Evolutionary conservation across 53 echinoderm and acorn worm species (phyloP).

Genomic region (Holothuria leucospilota): DNA sequence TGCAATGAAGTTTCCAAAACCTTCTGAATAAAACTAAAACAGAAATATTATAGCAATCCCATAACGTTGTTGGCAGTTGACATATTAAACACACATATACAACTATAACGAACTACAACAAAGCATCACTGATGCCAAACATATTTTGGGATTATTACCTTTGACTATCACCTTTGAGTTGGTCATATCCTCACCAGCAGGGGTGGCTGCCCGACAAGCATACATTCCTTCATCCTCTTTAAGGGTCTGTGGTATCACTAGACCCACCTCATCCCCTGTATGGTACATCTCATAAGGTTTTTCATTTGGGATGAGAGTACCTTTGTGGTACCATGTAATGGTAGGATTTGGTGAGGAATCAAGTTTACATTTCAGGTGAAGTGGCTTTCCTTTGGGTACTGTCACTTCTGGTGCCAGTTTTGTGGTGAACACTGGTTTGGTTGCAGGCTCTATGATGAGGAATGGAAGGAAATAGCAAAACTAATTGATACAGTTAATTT

Average conservation of each 20-base stretch:
- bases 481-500: not conserved
- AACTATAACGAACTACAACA: too few relatives aligned
- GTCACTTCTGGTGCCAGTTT: constrained; percentile 65
- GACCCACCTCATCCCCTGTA: constrained; percentile 13
- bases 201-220: constrained; percentile 36
- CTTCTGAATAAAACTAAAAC: too few relatives aligned
- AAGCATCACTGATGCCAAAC: too few relatives aligned
- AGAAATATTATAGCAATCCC: too few relatives aligned
- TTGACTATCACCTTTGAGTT: not conserved
- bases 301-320: constrained; percentile 30
- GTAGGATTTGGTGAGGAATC: constrained; percentile 52
- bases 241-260: constrained; percentile 48
- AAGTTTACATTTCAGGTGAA: constrained; percentile 64
- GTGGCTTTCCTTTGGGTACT: constrained; percentile 65
- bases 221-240: constrained; percentile 71
- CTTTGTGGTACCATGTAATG: constrained; percentile 64
- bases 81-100: too few relatives aligned
- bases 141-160: not conserved
- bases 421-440: constrained; percentile 62
- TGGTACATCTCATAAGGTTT: constrained; percentile 41
- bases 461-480: too few relatives aligned
- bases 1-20: too few relatives aligned
- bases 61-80: too few relatives aligned
- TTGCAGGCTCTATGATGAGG: constrained; percentile 26
- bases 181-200: constrained; percentile 41